Base-by-base conservation (phyloP, 2,797 vertebrate species). In the Chelon labrosus region DNA sequence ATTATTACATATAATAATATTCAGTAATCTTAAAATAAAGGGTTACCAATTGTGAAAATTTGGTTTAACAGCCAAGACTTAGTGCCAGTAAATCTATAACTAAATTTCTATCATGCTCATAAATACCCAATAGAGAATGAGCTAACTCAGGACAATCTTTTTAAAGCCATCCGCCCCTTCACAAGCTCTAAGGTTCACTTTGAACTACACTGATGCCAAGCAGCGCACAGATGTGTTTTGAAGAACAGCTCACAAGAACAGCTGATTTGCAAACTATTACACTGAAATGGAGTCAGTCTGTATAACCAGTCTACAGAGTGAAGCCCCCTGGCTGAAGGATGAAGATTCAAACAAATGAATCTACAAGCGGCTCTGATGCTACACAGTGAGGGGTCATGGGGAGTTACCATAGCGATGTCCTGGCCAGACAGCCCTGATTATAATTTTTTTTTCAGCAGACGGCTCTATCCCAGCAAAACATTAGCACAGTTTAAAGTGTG, bases 271-370 rank as follows among this genome's bases (percentile, higher is more conserved):
- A 82, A 87, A 91, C 78, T 38, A 79, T 49, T 44, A 42, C 27
- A 83, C 85, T 70, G 84, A 59, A 72, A 77, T 54, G 56, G 63
- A 58, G 52, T 67, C 53, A 56, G 25, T 27, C 92, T 88, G 93
- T 92, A 94, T 90, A 84, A 85, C 65, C 20, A 92, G 71, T 80
- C 54, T 68, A 61, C 57, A 91, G 90, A 92, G 90, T 90, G 79
- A 85, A 88, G 89, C 82, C 90, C 17, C n/a, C 88, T 91, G 89
- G 85, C 88, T 89, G 85, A 88, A 90, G 63, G 10, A 14, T 80
- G 83, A 80, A 85, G 85, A 91, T 86, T 83, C 79, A 93, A 88
- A 91, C 90, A 94, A 94, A 96, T 96, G 95, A 95, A 95, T 94
- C 93, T 89, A 85, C 85, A 89, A 83, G 93, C 77, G 80, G 64